Evolutionary conservation across 2,113 vertebrate genomes (phyloP), one percentile per base, ranked within the genome.

Genomic region (Petrocephalus microphthalmus): DNA sequence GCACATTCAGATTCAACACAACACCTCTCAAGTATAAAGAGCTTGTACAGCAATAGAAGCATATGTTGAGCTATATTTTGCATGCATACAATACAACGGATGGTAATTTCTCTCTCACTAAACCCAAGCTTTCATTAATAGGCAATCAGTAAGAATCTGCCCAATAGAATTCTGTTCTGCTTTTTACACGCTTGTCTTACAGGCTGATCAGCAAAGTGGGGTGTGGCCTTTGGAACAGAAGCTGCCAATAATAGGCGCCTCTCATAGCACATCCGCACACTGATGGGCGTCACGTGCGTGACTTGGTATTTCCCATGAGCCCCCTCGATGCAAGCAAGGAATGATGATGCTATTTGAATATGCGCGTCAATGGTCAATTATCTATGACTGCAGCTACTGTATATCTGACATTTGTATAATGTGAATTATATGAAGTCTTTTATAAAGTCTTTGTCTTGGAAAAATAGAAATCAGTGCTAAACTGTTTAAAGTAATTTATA

Each of bases 181-280:
- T 37, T 8, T 94, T 94, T 94, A 95, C 93, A 94, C 93, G 93
- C 93, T 90, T 67, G 60, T 42, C 94, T 94, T 94, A 95, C 93
- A 94, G 94, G 93, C 93, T 89, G 6, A 37, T 5, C 17, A 42
- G 17, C 33, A 78, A 95, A 94, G 93, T 94, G 93, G 93, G 95
- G 94, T 90, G 92, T 91, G 92, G 91, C 92, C 93, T 92, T 92
- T 92, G 92, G 94, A 95, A 94, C 91, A 92, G 91, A 94, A 93
- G 90, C 93, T 95, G 94, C 94, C 95, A 94, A 89, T 52, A 19
- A 6, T 82, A 89, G 93, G 87, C 19, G 82, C 91, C 91, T 88
- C 87, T 90, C 93, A 93, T n/a, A 84, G 90, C 93, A 91, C 92
- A 91, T 93, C 90, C 92, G 92, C 94, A 94, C 91, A 91, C 90